A percentile compares a stretch with the other conserved stretches of the same genome.
Conservation (phyloP, 2,797 vertebrate genomes). For the Hemitrygon akajei region DNA sequence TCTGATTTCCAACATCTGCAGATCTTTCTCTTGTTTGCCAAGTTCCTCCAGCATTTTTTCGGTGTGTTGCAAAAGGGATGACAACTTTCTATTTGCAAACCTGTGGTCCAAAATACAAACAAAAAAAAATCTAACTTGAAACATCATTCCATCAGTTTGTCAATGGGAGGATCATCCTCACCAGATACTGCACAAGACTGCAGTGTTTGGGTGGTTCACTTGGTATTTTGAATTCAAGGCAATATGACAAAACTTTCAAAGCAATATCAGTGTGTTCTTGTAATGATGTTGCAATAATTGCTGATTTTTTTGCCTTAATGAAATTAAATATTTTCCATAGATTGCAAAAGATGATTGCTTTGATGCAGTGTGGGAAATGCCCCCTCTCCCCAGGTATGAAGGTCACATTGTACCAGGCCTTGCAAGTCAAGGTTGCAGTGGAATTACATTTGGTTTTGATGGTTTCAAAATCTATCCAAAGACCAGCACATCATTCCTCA, state of each 20-base stretch:
- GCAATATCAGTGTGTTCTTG: not conserved
- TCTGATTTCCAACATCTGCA: too few relatives aligned
- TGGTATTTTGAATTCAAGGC: not conserved
- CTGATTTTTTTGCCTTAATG: not conserved
- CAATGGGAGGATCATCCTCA: not conserved
- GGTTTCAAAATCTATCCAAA: conserved; percentile 33
- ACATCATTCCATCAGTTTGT: not conserved
- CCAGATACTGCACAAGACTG: not conserved
- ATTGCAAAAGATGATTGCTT: not conserved
- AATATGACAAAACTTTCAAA: not conserved
- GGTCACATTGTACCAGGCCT: conserved; percentile 2
- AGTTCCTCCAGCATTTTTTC: too few relatives aligned
- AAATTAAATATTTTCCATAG: not conserved
- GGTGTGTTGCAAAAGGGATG: not conserved
- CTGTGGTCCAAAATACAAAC: not conserved
- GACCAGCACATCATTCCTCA: conserved; percentile 32
- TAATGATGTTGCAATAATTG: not conserved
- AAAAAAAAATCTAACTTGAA: not conserved
- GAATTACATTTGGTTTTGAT: conserved; percentile 2
- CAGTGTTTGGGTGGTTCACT: not conserved
- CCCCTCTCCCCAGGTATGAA: not conserved
- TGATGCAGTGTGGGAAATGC: not conserved
- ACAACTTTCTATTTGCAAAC: not conserved
- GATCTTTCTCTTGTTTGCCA: too few relatives aligned
- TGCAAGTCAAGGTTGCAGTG: not conserved